Conservation (phyloP, 2,888 invertebrate genomes). For the Amphipoea oculea region DNA sequence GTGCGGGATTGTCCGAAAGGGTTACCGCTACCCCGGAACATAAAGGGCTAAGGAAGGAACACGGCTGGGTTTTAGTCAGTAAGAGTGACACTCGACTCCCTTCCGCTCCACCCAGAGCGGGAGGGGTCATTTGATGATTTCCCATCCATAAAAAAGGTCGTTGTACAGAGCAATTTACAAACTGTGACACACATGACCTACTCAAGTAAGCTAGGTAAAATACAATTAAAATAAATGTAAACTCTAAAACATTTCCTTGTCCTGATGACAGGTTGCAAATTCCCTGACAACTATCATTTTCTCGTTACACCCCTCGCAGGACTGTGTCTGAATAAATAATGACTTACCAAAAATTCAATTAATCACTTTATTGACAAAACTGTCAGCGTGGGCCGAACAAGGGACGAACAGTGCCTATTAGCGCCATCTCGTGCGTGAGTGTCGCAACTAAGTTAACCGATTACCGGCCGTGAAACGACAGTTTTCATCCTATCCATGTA, state of each 20-base stretch:
- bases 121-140: too few relatives aligned
- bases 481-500: slow-evolving; percentile 20
- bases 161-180: too few relatives aligned
- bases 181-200: too few relatives aligned
- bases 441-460: slow-evolving; percentile 25
- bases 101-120: neutral
- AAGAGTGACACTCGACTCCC: too few relatives aligned
- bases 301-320: neutral
- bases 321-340: slow-evolving; percentile 16
- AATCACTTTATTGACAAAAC: slow-evolving; percentile 34
- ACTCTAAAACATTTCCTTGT: neutral
- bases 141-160: neutral
- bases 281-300: slow-evolving; percentile 3
- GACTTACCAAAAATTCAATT: slow-evolving; percentile 18
- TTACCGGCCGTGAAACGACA: slow-evolving; percentile 32
- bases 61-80: neutral
- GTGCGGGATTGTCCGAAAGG: too few relatives aligned
- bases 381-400: slow-evolving; percentile 5
- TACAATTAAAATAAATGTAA: neutral
- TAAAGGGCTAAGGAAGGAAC: too few relatives aligned
- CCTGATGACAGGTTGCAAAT: neutral
- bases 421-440: slow-evolving; percentile 26
- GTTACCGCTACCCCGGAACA: too few relatives aligned
- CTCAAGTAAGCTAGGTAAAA: neutral
- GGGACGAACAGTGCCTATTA: slow-evolving; percentile 17